Conservation (phyloP, 23 tunicate species). For the Styela clava region DNA sequence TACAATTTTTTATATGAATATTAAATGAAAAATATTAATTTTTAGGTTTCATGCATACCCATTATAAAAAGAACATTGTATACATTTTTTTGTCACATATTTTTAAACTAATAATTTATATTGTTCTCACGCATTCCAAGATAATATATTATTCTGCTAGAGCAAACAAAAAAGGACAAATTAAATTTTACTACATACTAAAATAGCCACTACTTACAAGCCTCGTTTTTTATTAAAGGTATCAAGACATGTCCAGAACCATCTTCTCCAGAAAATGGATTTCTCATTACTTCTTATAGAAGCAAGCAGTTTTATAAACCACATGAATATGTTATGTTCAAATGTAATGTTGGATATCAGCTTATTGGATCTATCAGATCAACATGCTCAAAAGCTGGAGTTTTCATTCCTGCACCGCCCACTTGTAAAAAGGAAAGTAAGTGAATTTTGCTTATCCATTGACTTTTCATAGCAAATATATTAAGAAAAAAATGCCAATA, state of each 20-base stretch:
- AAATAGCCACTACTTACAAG: too few species aligned
- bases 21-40: too few species aligned
- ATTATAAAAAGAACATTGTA: too few species aligned
- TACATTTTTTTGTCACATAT: too few species aligned
- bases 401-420: constrained; percentile 3
- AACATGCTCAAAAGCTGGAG: constrained; percentile 2
- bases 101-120: too few species aligned
- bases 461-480: not conserved
- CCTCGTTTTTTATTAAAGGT: not conserved
- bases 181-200: too few species aligned
- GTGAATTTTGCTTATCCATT: not conserved
- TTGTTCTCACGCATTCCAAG: too few species aligned
- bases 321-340: constrained; percentile 22
- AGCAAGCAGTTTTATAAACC: not conserved
- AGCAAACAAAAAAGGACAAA: too few species aligned
- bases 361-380: constrained; percentile 11
- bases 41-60: too few species aligned
- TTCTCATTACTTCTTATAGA: not conserved
- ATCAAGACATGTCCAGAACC: constrained; percentile 4
- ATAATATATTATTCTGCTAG: too few species aligned
- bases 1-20: too few species aligned
- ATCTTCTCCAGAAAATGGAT: constrained; percentile 17
- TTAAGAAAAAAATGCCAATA: too few species aligned
- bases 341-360: constrained; percentile 11
- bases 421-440: not conserved